Base-by-base conservation (phyloP, 2,888 invertebrate genomes). In the Hypomecis punctinalis region DNA sequence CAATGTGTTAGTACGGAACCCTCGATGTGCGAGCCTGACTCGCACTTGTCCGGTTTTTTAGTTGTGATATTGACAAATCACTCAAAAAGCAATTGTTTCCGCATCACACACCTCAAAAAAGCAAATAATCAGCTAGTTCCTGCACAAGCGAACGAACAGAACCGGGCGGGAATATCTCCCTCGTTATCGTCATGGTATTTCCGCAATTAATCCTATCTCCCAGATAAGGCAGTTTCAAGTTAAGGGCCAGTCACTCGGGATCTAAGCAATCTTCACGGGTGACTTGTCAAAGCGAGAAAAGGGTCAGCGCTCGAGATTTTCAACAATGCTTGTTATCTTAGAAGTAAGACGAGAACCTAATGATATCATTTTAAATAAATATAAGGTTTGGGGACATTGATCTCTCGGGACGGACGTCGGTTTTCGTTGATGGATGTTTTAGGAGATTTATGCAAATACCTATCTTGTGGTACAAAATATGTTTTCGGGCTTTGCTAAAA, bases 281-380 rank as follows among this genome's bases (percentile, higher is more conserved):
- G 90, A 91, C 90, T 92, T 89, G 91, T 91, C 92, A 93, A 93
- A 93, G 92, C 83, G 85, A 86, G 89, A 88, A 91, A 85, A 92
- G 91, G 92, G 91, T 91, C 90, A 87, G 86, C 85, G 81, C 90
- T 89, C 86, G 84, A 90, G 91, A 91, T 88, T 91, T 90, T 91
- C 91, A 91, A 93, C 92, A 93, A 92, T 91, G 91, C 92, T 91
- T 91, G 92, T 92, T 93, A 91, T 91, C 91, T 90, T 86, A 90
- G 85, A 91, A 90, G 86, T 85, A 86, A 88, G 86, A 85, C 84
- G 86, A 89, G 88, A 89, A 88, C 82, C 83, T 90, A 90, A 91
- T 91, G 91, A 91, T 89, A 90, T 88, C 89, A 84, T 90, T 91
- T 88, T 85, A 87, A 88, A 86, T 89, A 88, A 88, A 86, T 86